A percentile compares a stretch with the other conserved stretches of the same genome.
Conservation (phyloP, 2,797 vertebrate species). For the Heterohyrax brucei region DNA sequence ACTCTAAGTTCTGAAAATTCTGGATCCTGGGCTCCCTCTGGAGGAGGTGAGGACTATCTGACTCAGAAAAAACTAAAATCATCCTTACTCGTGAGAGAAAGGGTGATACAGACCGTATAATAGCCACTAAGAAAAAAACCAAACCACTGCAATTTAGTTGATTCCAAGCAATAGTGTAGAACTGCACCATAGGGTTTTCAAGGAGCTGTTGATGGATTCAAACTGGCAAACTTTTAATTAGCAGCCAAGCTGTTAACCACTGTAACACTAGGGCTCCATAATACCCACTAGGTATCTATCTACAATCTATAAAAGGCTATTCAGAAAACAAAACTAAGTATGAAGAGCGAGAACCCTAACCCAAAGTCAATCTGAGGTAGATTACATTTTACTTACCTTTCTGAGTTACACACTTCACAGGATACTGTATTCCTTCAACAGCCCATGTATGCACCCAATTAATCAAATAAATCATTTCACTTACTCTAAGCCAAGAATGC, state of each 20-base stretch:
- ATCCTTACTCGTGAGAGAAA: not conserved
- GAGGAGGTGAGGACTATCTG: conserved; percentile 58
- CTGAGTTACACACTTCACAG: not conserved
- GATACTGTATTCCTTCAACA: conserved; percentile 49
- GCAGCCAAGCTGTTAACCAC: no score
- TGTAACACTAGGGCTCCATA: no score
- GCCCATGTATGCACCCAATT: not conserved
- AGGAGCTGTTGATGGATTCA: no score
- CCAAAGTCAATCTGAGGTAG: conserved; percentile 14
- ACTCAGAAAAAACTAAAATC: conserved; percentile 57
- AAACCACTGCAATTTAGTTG: no score
- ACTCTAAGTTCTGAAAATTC: not conserved
- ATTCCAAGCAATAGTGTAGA: no score
- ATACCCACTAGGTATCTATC: not conserved
- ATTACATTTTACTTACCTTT: conserved; percentile 16
- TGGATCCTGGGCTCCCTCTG: conserved; percentile 72
- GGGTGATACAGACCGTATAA: not conserved
- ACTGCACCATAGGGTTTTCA: no score
- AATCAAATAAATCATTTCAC: conserved; percentile 30
- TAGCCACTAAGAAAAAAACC: no score
- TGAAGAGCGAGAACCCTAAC: conserved; percentile 2
- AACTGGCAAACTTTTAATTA: no score
- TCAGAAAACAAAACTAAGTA: conserved; percentile 45
- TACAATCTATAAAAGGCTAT: not conserved
- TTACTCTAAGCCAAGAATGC: conserved; percentile 29